phyloP scores from a whole-genome alignment of 2,888 invertebrate genomes.

The Platycheirus albimanus region DNA sequence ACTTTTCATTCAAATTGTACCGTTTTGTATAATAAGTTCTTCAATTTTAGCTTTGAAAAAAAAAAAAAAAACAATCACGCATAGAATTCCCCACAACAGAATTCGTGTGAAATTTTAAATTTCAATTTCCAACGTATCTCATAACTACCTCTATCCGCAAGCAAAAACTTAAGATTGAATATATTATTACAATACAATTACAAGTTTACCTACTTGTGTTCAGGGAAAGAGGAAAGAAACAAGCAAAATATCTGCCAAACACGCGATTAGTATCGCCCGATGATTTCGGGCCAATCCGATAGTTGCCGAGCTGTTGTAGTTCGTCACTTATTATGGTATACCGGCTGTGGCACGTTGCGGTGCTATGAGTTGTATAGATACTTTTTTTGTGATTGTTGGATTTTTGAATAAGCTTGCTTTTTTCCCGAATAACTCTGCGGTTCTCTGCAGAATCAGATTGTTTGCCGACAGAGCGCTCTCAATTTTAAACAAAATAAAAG shows the following conservation, averaged over 20 bases:
- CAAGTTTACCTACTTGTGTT: no score
- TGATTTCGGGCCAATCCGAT: slow-evolving; percentile 59
- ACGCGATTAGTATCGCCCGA: slow-evolving; percentile 63
- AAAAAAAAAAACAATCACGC: slow-evolving; percentile 16
- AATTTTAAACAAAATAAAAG: neutral
- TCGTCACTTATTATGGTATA: neutral
- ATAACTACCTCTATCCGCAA: neutral
- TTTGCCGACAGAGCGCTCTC: slow-evolving; percentile 6
- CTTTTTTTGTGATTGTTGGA: no score
- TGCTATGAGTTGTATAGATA: no score
- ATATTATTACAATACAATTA: no score
- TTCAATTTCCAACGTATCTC: neutral
- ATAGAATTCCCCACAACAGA: slow-evolving; percentile 11
- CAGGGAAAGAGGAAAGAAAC: neutral
- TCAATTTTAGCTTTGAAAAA: neutral
- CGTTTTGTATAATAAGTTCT: no score
- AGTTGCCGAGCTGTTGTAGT: slow-evolving; percentile 5
- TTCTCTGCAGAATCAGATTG: slow-evolving; percentile 10
- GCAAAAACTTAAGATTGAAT: neutral
- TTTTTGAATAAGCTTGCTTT: no score
- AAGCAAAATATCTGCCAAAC: slow-evolving; percentile 21
- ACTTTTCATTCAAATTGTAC: no score
- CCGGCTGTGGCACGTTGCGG: neutral
- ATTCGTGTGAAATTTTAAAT: neutral
- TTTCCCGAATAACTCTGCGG: neutral